Evolutionary conservation across 2,113 vertebrate species (phyloP), one percentile per base, ranked within the genome.

Genomic region (Psettodes erumei): DNA sequence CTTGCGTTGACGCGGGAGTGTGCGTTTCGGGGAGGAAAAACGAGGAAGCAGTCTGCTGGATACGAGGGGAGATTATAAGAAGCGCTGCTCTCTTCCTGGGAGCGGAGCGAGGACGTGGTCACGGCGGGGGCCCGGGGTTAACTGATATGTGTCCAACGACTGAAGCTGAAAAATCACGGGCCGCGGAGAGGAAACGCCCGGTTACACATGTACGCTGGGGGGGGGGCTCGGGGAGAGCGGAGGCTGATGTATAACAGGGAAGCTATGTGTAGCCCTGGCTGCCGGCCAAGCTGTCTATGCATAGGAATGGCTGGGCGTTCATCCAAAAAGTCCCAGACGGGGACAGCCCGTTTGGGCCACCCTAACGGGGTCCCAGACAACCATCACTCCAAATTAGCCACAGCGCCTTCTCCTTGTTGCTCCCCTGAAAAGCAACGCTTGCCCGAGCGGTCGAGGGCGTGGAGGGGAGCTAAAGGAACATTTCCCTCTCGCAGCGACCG

Each of bases 311-410:
- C 77, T 73, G 63, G 83, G 82, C 75, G 3, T 37, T 47, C 6
- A 8, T 81, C 86, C 81, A 86, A 78, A 63, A 67, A 40, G 27
- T 12, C 55, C 60, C 64, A 75, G 66, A 82, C 38, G 30, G 23
- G 59, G 71, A 68, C 73, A 25, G 12, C 7, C 6, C 15, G 55
- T 68, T 35, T 32, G n/a, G 65, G 65, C 58, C 72, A 68, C 40
- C n/a, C 77, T 60, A 61, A 76, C 68, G 43, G 62, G 48, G 58
- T 65, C 51, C 11, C 48, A 67, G 70, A 81, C 64, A 56, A 60
- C 45, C 67, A 67, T 75, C 74, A 77, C 21, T 38, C 42, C 30
- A 80, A 45, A 86, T 65, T 18, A 79, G 27, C 38, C 38, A 32
- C 5, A 23, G 37, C 65, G 47, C 77, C 23, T 25, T 25, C 19